Percentiles rank a stretch among this genome's conserved stretches.
Evolutionary conservation across 1,140 invertebrate species (phyloP).

Genomic region (Platorchestia sp.): DNA sequence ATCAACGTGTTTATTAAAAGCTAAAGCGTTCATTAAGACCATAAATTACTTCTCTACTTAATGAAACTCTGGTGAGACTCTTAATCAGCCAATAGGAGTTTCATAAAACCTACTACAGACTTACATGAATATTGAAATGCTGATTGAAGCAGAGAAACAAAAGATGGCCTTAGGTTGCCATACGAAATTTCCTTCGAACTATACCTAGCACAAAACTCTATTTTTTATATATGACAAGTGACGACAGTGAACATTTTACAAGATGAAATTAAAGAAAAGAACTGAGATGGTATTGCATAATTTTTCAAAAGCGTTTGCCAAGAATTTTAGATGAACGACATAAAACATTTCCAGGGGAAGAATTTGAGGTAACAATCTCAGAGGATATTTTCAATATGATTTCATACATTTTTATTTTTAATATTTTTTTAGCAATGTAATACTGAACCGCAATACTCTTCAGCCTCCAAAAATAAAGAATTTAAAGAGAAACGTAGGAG

Average conservation of each 20-base stretch:
- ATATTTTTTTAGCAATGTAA: background rate
- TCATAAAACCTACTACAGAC: background rate
- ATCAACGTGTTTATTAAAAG: slow-evolving; percentile 2
- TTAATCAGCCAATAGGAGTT: background rate
- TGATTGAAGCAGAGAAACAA: background rate
- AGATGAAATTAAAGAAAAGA: background rate
- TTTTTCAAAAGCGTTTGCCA: background rate
- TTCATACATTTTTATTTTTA: background rate
- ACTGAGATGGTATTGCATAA: background rate
- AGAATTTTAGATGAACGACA: no score
- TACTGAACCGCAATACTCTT: background rate
- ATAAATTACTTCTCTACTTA: background rate
- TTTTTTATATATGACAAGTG: background rate
- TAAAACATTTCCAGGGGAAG: background rate
- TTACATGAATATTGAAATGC: background rate
- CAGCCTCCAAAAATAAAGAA: background rate
- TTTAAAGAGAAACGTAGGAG: background rate
- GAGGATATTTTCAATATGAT: background rate
- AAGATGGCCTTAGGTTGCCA: background rate
- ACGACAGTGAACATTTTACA: background rate
- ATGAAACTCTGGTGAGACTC: background rate
- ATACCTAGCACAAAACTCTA: background rate
- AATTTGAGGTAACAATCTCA: background rate
- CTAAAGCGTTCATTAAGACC: background rate
- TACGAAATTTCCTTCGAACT: background rate